Evolutionary conservation across 2,113 vertebrate species (phyloP).

Genomic region (Saguinus midas): DNA sequence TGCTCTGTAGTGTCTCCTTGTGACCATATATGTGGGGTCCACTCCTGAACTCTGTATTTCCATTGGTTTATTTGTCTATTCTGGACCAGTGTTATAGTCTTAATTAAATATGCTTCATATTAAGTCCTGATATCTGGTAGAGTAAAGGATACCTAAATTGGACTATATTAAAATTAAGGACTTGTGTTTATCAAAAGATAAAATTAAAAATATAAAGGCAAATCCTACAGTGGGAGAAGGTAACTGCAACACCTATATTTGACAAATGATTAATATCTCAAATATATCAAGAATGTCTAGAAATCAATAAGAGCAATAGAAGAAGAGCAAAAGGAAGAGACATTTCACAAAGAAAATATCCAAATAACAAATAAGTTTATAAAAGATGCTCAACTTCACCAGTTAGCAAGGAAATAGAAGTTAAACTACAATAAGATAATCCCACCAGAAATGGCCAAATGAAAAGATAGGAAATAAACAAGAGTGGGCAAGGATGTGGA

Average conservation of each 20-base stretch:
- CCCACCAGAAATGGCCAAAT: too few species aligned
- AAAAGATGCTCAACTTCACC: neutral
- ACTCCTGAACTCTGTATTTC: too few species aligned
- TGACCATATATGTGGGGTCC: too few species aligned
- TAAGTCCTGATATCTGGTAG: neutral
- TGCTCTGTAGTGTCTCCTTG: too few species aligned
- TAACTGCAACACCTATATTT: neutral
- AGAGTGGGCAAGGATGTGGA: too few species aligned
- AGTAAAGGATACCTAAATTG: neutral
- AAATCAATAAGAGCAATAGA: neutral
- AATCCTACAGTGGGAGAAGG: neutral
- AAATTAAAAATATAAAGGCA: neutral
- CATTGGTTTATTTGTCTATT: too few species aligned
- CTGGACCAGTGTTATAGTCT: neutral
- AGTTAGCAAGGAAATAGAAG: neutral
- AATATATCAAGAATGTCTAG: neutral
- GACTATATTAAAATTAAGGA: neutral
- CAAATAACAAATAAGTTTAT: neutral
- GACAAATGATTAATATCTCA: neutral
- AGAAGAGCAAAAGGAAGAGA: neutral
- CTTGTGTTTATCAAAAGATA: neutral
- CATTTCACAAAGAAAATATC: neutral
- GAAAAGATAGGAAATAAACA: too few species aligned
- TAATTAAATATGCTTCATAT: neutral
- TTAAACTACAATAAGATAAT: neutral